Evolutionary conservation across 2,888 invertebrate species (phyloP), one percentile per base, ranked within the genome.

Genomic region (Ophioninae sp.): DNA sequence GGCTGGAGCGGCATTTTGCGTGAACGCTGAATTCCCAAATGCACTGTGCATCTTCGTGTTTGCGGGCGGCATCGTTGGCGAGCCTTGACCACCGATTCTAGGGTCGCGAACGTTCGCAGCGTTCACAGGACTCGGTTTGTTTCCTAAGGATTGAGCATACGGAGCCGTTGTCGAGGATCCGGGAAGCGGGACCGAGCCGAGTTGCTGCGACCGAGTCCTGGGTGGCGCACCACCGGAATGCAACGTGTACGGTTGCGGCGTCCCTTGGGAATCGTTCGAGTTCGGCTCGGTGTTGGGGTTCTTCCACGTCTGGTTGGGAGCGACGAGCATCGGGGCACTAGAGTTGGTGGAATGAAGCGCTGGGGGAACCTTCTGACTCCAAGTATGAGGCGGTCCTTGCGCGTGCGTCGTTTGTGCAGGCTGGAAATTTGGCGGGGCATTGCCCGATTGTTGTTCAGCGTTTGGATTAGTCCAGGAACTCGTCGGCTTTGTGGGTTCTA

Each of bases 11-110:
- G 69, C 13, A 56, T 67, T 71, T 73, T 80, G 75, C 79, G 37
- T 76, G 10, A 61, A n/a, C 64, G 56, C 22, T 13, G 72, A 5
- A 56, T 39, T 65, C 0, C 73, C 77, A 5, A 79, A 84, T 17
- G 82, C 68, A 64, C 76, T 84, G 23, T 81, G 84, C 76, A 79
- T 76, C 23, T 64, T 77, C 63, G 75, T 44, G 39, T 75, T 82
- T 23, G 68, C 68, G 0, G 23, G 63, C 7, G 79, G 9, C 58
- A 79, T 51, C 2, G 41, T 22, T 17, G 75, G 39, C 8, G 75
- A 44, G 1, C 65, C 67, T 71, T 82, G 79, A 30, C 22, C 20
- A 9, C 71, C 71, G 56, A 65, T 22, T 0, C 41, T 39, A 10
- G 82, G 20, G 64, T 39, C 37, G 2, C 56, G 51, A 56, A 63